Evolutionary conservation across 1,140 invertebrate species (phyloP).

Genomic region (Brachionus asplanchnoidis): DNA sequence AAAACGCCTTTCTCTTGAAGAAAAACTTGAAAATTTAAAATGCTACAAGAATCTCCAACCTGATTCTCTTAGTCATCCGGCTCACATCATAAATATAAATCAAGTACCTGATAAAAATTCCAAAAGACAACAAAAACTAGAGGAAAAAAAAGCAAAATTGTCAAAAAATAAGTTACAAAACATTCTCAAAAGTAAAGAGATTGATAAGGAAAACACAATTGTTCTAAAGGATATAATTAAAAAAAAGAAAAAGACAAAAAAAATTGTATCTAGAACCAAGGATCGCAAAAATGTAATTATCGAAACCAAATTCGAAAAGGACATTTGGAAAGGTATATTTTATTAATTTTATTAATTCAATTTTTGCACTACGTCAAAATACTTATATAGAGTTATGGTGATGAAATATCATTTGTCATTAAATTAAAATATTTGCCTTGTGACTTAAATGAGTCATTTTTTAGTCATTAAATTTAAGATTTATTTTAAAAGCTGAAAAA

Average conservation of each 20-base stretch:
- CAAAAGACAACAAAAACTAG: constrained; percentile 24
- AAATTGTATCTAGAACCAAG: not conserved
- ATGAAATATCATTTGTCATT: not conserved
- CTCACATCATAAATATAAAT: not conserved
- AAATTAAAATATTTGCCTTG: not conserved
- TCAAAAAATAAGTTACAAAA: not conserved
- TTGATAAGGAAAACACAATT: constrained; percentile 3
- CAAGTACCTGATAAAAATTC: not conserved
- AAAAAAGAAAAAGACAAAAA: not conserved
- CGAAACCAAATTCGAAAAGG: not conserved
- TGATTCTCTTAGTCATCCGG: not conserved
- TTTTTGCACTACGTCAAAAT: no score
- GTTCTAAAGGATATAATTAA: not conserved
- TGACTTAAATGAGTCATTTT: not conserved
- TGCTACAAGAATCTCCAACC: constrained; percentile 29
- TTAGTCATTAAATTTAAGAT: not conserved
- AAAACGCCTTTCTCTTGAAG: not conserved
- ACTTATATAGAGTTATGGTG: no score
- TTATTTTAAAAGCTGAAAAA: not conserved
- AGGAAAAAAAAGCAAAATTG: not conserved
- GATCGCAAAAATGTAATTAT: not conserved
- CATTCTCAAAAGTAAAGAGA: not conserved
- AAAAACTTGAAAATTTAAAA: not conserved
- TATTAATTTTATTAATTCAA: not conserved
- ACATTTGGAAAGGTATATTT: constrained; percentile 24